A percentile compares a stretch with the other conserved stretches of the same genome.
Evolutionary conservation across 2,888 invertebrate species (phyloP).

Genomic region (Lamellibrachia satsuma): DNA sequence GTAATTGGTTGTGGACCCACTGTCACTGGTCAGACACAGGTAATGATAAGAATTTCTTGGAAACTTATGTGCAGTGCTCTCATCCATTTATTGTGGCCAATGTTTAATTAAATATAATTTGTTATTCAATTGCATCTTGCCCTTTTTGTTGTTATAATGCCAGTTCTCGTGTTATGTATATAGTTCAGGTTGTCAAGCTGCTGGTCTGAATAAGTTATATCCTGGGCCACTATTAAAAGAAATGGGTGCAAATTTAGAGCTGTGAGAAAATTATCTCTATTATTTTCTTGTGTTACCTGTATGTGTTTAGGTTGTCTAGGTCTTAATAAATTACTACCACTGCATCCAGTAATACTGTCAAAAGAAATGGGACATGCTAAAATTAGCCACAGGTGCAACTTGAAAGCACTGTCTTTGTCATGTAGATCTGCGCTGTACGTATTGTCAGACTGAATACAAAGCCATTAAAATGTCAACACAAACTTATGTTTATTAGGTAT

Average conservation of each 20-base stretch:
- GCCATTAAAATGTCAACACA: neutral
- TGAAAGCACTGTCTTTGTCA: neutral
- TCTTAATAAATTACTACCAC: neutral
- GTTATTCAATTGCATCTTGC: too few species aligned
- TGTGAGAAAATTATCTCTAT: too few species aligned
- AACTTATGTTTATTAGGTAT: neutral
- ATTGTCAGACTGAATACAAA: neutral
- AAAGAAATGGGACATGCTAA: neutral
- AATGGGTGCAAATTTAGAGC: neutral
- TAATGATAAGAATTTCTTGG: too few species aligned
- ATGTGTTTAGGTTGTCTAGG: neutral
- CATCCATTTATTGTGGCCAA: too few species aligned
- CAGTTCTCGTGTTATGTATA: neutral
- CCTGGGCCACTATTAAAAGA: neutral
- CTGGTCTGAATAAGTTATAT: neutral
- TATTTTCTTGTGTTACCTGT: neutral
- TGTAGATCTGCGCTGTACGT: neutral
- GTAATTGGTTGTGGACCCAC: too few species aligned
- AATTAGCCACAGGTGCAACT: neutral
- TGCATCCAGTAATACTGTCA: neutral
- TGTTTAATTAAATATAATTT: too few species aligned
- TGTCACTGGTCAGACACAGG: too few species aligned
- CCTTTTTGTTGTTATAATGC: too few species aligned
- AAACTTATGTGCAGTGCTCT: too few species aligned
- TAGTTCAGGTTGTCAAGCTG: neutral